Conservation (phyloP, 2,888 invertebrate genomes). For the Dorcus hopei region DNA sequence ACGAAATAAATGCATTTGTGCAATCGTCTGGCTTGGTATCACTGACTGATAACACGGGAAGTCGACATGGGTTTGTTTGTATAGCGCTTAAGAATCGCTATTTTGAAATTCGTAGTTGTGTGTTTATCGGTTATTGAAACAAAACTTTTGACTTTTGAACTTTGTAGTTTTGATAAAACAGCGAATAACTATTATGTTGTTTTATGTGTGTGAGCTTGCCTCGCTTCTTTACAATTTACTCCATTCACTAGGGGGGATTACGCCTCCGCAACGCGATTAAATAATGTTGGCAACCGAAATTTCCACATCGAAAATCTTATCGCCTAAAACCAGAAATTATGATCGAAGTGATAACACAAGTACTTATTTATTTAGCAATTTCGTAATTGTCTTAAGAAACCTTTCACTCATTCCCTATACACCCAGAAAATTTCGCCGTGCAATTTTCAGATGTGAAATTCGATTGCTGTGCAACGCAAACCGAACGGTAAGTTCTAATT, state of each 20-base stretch:
- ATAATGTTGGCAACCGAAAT: too few species aligned
- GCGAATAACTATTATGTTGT: slow-evolving; percentile 20
- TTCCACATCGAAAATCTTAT: too few species aligned
- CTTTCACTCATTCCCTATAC: too few species aligned
- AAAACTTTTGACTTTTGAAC: slow-evolving; percentile 40
- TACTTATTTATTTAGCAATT: too few species aligned
- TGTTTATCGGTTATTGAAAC: slow-evolving; percentile 26
- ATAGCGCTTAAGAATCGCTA: slow-evolving; percentile 9
- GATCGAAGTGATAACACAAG: too few species aligned
- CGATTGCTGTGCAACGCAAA: too few species aligned
- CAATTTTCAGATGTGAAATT: too few species aligned
- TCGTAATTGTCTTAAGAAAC: too few species aligned
- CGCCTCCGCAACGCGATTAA: too few species aligned
- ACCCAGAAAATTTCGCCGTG: too few species aligned
- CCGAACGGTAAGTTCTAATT: too few species aligned
- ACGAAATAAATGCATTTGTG: slow-evolving; percentile 20
- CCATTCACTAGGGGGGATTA: background rate
- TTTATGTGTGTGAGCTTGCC: background rate
- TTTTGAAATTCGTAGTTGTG: slow-evolving; percentile 8
- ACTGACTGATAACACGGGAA: slow-evolving; percentile 28
- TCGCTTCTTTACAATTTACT: background rate
- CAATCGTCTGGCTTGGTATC: slow-evolving; percentile 30
- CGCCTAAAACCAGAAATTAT: too few species aligned
- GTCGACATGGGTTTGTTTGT: slow-evolving; percentile 9
- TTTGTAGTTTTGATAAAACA: slow-evolving; percentile 32